Conservation (phyloP, 1,140 invertebrate species). For the Drosophila erecta region DNA sequence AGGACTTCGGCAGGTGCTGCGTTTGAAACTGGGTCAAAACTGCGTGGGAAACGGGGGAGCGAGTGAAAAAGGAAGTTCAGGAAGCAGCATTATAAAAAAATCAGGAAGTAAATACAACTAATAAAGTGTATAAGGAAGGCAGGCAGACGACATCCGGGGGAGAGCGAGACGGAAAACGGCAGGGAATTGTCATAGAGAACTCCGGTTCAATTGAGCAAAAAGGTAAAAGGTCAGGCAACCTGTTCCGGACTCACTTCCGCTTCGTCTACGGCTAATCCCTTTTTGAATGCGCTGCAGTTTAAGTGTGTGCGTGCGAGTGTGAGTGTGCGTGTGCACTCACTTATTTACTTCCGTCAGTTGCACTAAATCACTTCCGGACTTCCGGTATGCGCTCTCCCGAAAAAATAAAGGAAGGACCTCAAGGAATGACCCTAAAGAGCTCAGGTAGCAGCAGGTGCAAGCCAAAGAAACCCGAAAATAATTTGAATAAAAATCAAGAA, state of each 20-base stretch:
- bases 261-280: slow-evolving; percentile 54
- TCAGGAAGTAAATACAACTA: slow-evolving; percentile 81
- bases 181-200: slow-evolving; percentile 37
- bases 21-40: slow-evolving; percentile 67
- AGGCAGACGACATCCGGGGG: slow-evolving; percentile 63
- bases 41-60: slow-evolving; percentile 50
- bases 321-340: slow-evolving; percentile 38
- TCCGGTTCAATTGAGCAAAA: slow-evolving; percentile 50
- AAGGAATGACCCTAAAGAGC: slow-evolving; percentile 52
- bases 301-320: slow-evolving; percentile 20
- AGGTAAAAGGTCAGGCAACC: slow-evolving; percentile 73
- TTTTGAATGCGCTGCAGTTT: slow-evolving; percentile 16
- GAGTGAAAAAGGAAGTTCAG: slow-evolving; percentile 17
- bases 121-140: slow-evolving; percentile 57
- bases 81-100: slow-evolving; percentile 33
- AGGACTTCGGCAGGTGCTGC: slow-evolving; percentile 36
- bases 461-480: slow-evolving; percentile 57
- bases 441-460: slow-evolving; percentile 69
- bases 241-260: slow-evolving; percentile 71
- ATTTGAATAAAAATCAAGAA: slow-evolving; percentile 78
- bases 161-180: not conserved
- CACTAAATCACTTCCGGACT: slow-evolving; percentile 83
- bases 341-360: slow-evolving; percentile 72
- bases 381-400: slow-evolving; percentile 58
- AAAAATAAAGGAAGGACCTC: slow-evolving; percentile 11